Conservation (phyloP, 2,797 vertebrate genomes). For the Falco berigora region DNA sequence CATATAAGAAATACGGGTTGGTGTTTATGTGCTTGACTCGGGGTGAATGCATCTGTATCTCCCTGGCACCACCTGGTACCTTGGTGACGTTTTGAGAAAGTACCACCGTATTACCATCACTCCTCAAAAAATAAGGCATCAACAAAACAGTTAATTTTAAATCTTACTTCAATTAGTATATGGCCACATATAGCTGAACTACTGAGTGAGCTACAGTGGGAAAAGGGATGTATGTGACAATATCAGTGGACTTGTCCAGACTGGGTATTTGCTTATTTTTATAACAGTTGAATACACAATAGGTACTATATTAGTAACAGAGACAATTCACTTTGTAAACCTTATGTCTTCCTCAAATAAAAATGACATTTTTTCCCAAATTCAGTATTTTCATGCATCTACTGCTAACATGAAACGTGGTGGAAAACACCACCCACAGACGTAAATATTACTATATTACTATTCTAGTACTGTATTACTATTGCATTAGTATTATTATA, state of each 20-base stretch:
- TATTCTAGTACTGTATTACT: background rate
- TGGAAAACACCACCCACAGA: background rate
- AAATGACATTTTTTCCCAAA: background rate
- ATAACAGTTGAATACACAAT: background rate
- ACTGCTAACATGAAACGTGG: background rate
- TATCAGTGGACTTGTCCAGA: background rate
- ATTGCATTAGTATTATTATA: background rate
- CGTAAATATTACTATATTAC: background rate
- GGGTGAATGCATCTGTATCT: background rate
- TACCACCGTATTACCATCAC: background rate
- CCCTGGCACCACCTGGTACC: background rate
- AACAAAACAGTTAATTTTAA: background rate
- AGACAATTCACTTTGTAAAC: background rate
- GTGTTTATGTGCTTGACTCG: background rate
- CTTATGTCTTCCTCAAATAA: background rate
- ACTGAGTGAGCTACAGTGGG: background rate
- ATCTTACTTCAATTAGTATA: background rate
- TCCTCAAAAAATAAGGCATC: background rate
- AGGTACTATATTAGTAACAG: background rate
- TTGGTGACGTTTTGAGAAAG: background rate
- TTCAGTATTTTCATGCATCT: background rate
- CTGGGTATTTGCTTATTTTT: background rate
- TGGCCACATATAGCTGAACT: background rate
- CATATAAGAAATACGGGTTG: background rate
- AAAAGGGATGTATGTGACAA: background rate